Percentiles rank a stretch among this genome's conserved stretches.
Evolutionary conservation across 2,113 vertebrate genomes (phyloP).

Genomic region (Syngnathus scovelli): DNA sequence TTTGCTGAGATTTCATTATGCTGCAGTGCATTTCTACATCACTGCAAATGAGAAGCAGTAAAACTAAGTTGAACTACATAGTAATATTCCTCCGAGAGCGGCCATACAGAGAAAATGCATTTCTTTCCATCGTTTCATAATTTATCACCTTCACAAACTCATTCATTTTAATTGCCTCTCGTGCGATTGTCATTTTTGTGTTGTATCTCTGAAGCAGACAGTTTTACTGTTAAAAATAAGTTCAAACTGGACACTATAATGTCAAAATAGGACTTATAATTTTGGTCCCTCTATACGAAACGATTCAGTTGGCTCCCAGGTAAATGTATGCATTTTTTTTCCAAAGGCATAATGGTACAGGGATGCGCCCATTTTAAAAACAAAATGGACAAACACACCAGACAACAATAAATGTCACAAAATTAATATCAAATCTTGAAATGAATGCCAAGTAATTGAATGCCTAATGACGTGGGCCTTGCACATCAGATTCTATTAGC

Average conservation of each 20-base stretch:
- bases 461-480: conserved; percentile 15
- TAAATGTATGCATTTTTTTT: background rate
- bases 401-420: background rate
- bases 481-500: conserved; percentile 19
- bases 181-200: too few species aligned
- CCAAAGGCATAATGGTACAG: background rate
- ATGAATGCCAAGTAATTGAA: background rate
- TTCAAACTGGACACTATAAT: background rate
- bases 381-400: background rate
- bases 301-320: background rate
- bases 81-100: background rate
- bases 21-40: background rate
- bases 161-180: too few species aligned
- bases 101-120: too few species aligned
- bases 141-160: too few species aligned
- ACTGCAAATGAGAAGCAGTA: background rate
- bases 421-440: background rate
- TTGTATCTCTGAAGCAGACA: background rate
- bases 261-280: background rate
- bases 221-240: background rate
- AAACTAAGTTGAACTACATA: background rate
- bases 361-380: background rate
- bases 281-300: background rate
- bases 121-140: too few species aligned
- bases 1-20: background rate